These are phyloP conservation scores for Alfaro cultratus DNA, from an alignment of 2,797 vertebrate species.

Conservation along the genomic window DNA sequence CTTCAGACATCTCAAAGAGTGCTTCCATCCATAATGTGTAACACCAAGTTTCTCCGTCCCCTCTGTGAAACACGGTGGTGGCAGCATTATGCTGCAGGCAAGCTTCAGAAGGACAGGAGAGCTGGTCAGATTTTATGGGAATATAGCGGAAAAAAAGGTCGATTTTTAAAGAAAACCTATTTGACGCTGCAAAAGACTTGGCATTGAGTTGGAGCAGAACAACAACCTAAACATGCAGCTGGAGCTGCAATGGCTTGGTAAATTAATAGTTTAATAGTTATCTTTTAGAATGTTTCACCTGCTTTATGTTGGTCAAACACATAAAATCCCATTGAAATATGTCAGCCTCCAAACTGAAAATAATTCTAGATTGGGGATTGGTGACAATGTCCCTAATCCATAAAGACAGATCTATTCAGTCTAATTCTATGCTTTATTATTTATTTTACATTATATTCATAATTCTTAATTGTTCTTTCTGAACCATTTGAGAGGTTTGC, in stretches of 20 bases:
- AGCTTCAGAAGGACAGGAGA: not conserved
- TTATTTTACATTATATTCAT: too few relatives aligned
- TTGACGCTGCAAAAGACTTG: not conserved
- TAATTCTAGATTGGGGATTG: too few relatives aligned
- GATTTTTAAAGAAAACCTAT: not conserved
- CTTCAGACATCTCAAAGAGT: not conserved
- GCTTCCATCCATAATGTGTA: not conserved
- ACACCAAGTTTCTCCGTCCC: not conserved
- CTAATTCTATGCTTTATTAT: too few relatives aligned
- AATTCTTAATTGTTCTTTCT: too few relatives aligned
- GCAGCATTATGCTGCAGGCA: not conserved
- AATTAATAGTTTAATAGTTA: not conserved
- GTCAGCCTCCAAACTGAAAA: too few relatives aligned
- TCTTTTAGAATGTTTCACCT: not conserved
- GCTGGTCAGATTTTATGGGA: not conserved
- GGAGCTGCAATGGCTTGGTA: not conserved
- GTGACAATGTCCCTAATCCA: too few relatives aligned
- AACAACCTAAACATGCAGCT: not conserved
- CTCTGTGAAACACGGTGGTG: not conserved
- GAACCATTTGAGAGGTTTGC: too few relatives aligned
- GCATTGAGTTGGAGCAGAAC: not conserved
- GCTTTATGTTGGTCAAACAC: not conserved
- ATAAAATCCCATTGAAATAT: not conserved
- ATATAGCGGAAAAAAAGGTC: not conserved
- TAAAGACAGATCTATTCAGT: too few relatives aligned